Conservation (phyloP, 2,888 invertebrate species). For the Endomychus coccineus region DNA sequence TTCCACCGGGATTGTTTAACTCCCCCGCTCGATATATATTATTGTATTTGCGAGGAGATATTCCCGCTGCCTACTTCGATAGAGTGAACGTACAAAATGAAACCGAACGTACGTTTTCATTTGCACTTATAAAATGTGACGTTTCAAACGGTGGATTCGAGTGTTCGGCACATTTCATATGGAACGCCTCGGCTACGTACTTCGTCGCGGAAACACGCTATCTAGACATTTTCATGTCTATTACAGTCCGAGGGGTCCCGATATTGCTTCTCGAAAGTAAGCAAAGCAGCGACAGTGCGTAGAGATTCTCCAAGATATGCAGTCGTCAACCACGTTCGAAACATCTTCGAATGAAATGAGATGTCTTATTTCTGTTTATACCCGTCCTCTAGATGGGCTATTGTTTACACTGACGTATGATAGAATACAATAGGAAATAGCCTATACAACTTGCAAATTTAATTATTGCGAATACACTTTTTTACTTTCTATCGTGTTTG, state of each 20-base stretch:
- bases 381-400: too few species aligned
- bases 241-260: slow-evolving; percentile 33
- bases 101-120: slow-evolving; percentile 16
- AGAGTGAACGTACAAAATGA: slow-evolving; percentile 5
- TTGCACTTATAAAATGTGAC: slow-evolving; percentile 17
- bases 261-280: slow-evolving; percentile 27
- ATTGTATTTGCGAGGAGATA: too few species aligned
- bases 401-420: too few species aligned
- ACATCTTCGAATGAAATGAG: slow-evolving; percentile 30
- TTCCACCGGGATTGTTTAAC: too few species aligned
- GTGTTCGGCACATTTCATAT: slow-evolving; percentile 12
- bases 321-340: slow-evolving; percentile 26
- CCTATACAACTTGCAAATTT: too few species aligned
- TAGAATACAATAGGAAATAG: too few species aligned
- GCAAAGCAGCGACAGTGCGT: too few species aligned
- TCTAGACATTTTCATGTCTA: slow-evolving; percentile 35
- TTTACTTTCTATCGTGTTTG: too few species aligned
- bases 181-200: slow-evolving; percentile 25
- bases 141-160: slow-evolving; percentile 10
- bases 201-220: slow-evolving; percentile 34
- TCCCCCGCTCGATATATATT: too few species aligned
- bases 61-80: too few species aligned
- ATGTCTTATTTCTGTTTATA: slow-evolving; percentile 24
- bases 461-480: too few species aligned
- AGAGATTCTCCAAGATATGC: slow-evolving; percentile 17